These are phyloP conservation scores for Pomatostomus ruficeps DNA, from an alignment of 2,113 vertebrate species.

Conservation along the genomic window DNA sequence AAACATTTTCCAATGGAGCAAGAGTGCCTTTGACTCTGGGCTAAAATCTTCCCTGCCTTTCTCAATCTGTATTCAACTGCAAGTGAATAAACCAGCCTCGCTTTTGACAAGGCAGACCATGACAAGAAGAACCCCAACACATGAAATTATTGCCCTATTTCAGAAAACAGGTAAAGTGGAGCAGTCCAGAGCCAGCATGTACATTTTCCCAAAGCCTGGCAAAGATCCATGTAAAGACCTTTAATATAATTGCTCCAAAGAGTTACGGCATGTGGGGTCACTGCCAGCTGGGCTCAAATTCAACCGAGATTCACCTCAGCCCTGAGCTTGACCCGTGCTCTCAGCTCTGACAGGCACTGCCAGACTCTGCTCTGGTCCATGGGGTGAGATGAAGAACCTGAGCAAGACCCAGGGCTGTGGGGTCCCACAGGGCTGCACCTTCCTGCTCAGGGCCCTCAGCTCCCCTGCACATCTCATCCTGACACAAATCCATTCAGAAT, in stretches of 20 bases:
- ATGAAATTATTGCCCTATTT: neutral
- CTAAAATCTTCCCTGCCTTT: neutral
- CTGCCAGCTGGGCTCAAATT: neutral
- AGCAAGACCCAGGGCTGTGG: accelerated
- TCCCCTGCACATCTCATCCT: neutral
- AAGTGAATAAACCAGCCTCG: neutral
- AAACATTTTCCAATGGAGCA: neutral
- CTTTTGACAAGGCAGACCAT: neutral
- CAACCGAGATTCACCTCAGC: neutral
- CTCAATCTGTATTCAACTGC: neutral
- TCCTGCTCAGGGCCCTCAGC: neutral
- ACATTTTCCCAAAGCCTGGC: neutral
- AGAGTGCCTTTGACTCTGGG: neutral
- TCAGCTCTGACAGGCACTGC: neutral
- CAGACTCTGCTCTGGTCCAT: accelerated
- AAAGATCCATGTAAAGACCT: neutral
- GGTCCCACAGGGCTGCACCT: neutral
- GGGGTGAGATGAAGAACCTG: accelerated
- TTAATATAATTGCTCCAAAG: neutral
- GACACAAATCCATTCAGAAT: neutral
- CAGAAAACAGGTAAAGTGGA: neutral
- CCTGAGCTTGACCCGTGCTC: neutral
- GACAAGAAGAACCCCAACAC: neutral
- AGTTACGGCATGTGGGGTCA: neutral
- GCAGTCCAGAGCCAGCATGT: neutral